Percentiles rank a stretch among this genome's conserved stretches.
Conservation (phyloP, 2,113 vertebrate genomes). For the Origma solitaria region DNA sequence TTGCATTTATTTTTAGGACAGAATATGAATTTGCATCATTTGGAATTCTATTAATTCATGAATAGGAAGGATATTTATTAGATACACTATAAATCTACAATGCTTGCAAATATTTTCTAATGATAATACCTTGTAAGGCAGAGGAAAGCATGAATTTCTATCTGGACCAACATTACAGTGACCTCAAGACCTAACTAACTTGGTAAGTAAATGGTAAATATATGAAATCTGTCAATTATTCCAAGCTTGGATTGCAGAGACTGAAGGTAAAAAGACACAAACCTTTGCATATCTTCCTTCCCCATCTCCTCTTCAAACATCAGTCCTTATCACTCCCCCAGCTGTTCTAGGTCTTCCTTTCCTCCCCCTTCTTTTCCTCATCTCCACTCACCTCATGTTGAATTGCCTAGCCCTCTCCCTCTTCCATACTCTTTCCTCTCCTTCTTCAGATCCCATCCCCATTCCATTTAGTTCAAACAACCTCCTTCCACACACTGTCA, state of each 20-base stretch:
- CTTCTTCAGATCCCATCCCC: not conserved
- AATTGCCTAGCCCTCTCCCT: not conserved
- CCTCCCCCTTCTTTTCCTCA: fast-evolving
- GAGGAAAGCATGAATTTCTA: not conserved
- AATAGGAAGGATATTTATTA: not conserved
- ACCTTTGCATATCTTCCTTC: not conserved
- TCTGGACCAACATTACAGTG: not conserved
- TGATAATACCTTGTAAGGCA: not conserved
- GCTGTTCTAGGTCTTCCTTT: not conserved
- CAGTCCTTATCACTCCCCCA: not conserved
- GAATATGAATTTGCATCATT: not conserved
- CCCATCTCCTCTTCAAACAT: not conserved
- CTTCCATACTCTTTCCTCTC: not conserved
- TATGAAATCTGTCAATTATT: not conserved
- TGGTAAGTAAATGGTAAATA: not conserved
- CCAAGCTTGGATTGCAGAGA: not conserved
- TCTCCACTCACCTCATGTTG: not conserved
- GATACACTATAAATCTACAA: not conserved
- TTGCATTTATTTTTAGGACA: not conserved
- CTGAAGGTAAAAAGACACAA: not conserved
- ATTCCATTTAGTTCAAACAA: not conserved
- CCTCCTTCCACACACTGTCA: not conserved
- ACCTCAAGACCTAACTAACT: not conserved
- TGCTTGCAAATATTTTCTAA: not conserved
- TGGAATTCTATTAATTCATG: not conserved